Evolutionary conservation across 2,113 vertebrate genomes (phyloP), one percentile per base, ranked within the genome.

Genomic region (Gadus macrocephalus): DNA sequence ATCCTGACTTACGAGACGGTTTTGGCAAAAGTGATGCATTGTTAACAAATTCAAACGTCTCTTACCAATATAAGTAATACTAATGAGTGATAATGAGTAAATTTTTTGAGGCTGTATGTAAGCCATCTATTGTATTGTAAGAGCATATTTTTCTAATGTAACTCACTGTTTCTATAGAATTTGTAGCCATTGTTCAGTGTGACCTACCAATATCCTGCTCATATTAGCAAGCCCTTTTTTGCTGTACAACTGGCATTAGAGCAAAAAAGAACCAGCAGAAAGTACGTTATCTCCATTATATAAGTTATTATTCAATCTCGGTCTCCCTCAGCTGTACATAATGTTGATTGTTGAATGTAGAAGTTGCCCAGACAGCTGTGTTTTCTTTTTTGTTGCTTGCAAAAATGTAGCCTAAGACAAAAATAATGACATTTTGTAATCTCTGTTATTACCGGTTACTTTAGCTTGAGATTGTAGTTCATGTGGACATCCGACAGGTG

Each of bases 131-230:
- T 77, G 71, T 77, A 55, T 68, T 77, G 71, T 77, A 55, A 83
- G 74, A 85, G 77, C 74, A 20, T 82, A 83, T 86, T 88, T 87
- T 87, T 85, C 78, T 86, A 85, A 79, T 78, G 71, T 64, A 58
- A 73, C 19, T 8, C 69, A 31, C n/a, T 3, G 73, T 69, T 56
- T 71, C 1, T 31, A 58, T 72, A 66, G 64, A 61, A 35, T 35
- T 35, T 35, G 64, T 71, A 49, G 74, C 55, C 58, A 7, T 25
- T 69, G 61, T 70, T 66, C 62, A 53, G 67, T 80, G 77, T 81
- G 69, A 67, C 55, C 74, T 75, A 58, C 27, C 25, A 63, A 0
- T 42, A 19, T 66, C 16, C 11, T 49, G 20, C 35, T 14, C 6
- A 5, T 14, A 49, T 49, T 49, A 49, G 42, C 42, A 49, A 9